These are phyloP conservation scores for Ceyx margarethae DNA, from an alignment of 2,113 vertebrate genomes.

Conservation along the genomic window DNA sequence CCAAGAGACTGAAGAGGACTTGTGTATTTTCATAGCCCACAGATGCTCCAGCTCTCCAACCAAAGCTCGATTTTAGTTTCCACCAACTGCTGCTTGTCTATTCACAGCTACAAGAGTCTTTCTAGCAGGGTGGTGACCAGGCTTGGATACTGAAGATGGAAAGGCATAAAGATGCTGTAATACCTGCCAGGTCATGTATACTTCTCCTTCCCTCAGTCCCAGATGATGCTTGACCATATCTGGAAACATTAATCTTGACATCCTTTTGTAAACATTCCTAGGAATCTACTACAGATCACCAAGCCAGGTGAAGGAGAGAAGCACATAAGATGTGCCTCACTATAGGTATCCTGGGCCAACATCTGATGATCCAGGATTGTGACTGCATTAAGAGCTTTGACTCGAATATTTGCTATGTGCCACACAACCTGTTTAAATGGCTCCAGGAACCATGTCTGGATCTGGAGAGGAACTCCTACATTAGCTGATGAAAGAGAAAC, in stretches of 20 bases:
- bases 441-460: background rate
- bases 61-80: background rate
- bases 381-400: background rate
- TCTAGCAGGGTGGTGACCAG: background rate
- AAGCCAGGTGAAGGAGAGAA: background rate
- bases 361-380: background rate
- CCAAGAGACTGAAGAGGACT: background rate
- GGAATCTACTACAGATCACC: background rate
- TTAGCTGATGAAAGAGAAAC: slow-evolving; percentile 5
- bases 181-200: accelerated
- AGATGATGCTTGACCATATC: background rate
- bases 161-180: background rate
- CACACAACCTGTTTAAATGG: background rate
- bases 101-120: background rate
- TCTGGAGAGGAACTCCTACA: background rate
- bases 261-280: background rate
- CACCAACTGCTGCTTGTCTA: background rate
- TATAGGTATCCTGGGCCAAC: background rate
- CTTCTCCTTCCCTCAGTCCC: background rate
- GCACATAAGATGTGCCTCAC: background rate
- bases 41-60: background rate
- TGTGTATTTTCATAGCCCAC: background rate
- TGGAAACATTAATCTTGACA: background rate
- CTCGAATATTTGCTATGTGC: background rate
- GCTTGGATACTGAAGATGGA: background rate